Percentiles rank a stretch among this genome's conserved stretches.
phyloP scores from a whole-genome alignment of 2,888 invertebrate genomes.

The Clivina fossor region DNA sequence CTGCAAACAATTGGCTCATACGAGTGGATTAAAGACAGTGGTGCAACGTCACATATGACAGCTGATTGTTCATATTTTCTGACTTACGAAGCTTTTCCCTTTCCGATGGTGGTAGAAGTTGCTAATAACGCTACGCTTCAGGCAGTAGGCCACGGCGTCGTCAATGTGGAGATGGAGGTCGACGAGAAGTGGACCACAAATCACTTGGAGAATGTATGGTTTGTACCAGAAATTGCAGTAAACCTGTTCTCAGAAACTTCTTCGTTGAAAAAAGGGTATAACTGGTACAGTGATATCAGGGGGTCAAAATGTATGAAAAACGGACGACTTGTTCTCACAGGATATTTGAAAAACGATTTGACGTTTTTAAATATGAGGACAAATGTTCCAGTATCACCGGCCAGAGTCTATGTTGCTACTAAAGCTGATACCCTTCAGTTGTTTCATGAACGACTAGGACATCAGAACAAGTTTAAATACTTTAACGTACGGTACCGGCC shows the following conservation, averaged over 20 bases:
- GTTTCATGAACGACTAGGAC: slow-evolving; percentile 32
- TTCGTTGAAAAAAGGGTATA: neutral
- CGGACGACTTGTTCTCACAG: neutral
- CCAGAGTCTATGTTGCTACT: neutral
- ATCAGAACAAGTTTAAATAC: slow-evolving; percentile 36
- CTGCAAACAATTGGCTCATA: neutral
- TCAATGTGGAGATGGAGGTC: too few species aligned
- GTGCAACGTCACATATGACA: slow-evolving; percentile 2
- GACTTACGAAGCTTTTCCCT: neutral
- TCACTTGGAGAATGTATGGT: too few species aligned
- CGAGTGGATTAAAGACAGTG: slow-evolving; percentile 1
- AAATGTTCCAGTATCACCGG: neutral
- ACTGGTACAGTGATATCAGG: neutral
- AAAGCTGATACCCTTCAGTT: slow-evolving; percentile 9
- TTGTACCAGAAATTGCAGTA: too few species aligned
- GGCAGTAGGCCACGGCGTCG: too few species aligned
- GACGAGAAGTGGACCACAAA: too few species aligned
- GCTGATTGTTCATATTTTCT: neutral
- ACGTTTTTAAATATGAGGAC: neutral
- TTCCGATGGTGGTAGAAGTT: neutral
- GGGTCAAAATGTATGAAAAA: neutral
- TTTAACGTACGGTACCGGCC: slow-evolving; percentile 40
- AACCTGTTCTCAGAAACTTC: too few species aligned
- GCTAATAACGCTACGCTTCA: neutral
- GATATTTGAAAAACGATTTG: neutral